Conservation (phyloP, 2,888 invertebrate genomes). For the Synanthedon andrenaeformis region DNA sequence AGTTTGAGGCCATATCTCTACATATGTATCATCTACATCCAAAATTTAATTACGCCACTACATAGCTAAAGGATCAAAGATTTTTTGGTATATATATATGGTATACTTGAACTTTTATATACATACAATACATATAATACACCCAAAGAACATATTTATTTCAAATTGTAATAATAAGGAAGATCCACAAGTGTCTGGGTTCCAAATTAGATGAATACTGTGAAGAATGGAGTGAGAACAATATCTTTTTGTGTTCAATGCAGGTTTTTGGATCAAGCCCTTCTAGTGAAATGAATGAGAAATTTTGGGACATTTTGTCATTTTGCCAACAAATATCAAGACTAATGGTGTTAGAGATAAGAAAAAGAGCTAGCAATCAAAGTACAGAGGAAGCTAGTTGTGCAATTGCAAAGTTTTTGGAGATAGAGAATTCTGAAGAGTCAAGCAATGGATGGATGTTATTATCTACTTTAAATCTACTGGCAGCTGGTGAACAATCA, state of each 20-base stretch:
- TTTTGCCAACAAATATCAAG: conserved; percentile 96
- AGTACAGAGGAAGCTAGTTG: conserved; percentile 95
- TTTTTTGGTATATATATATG: too few species aligned
- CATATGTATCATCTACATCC: too few species aligned
- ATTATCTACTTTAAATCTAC: conserved; percentile 87
- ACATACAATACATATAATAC: too few species aligned
- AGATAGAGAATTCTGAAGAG: conserved; percentile 94
- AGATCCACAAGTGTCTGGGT: too few species aligned
- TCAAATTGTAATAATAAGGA: too few species aligned
- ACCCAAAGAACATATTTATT: too few species aligned
- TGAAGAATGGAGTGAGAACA: too few species aligned
- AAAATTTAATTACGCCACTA: too few species aligned
- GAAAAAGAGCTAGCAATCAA: conserved; percentile 95
- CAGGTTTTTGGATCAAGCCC: conserved; percentile 95
- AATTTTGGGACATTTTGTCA: conserved; percentile 95
- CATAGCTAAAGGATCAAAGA: too few species aligned
- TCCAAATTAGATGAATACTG: too few species aligned
- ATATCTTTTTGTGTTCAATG: conserved; percentile 4
- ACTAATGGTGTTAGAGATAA: conserved; percentile 96
- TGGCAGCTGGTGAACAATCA: conserved; percentile 91
- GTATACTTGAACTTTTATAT: too few species aligned
- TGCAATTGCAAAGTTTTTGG: conserved; percentile 96
- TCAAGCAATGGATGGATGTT: conserved; percentile 98
- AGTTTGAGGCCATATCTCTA: too few species aligned
- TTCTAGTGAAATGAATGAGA: conserved; percentile 95